Base-by-base conservation (phyloP, 2,888 invertebrate species). In the Amphipoea oculea region DNA sequence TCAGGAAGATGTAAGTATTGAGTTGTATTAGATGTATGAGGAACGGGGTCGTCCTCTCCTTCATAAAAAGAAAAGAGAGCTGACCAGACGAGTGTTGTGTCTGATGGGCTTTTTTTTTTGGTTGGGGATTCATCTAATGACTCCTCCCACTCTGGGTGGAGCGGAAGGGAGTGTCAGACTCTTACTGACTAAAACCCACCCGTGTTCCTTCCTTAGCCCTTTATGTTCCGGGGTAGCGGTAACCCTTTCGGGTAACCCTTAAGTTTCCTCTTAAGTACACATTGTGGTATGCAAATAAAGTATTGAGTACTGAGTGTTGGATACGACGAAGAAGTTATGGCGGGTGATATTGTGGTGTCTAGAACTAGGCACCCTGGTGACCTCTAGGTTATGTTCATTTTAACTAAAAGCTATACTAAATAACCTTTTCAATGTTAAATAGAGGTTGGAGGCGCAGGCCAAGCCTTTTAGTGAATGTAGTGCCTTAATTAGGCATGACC, bases 1-100 rank as follows among this genome's bases (percentile, higher is more conserved):
- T n/a, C 98, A 98, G 87, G 89, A 82, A 57, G 95, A 97, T 57
- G 98, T 98, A 90, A 96, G 95, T 93, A 79, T 73, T 54, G 0
- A n/a, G 9, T 74, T 4, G 3, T 40, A 14, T 17, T 63, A 14
- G 36, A 36, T 23, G 7, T 4, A 40, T 6, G 62, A 29, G 29
- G 62, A 62, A 62, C 62, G 5, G 29, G 14, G 14, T 29, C n/a
- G n/a, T 62, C 29, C 6, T 63, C 7, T 1, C 6, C 0, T 63
- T 7, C 29, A 29, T 17, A 36, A 40, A 40, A 40, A 40, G 17
- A 17, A 29, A 17, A 17, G 62, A 36, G 29, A 36, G 36, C 29
- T 3, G 3, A 63, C 62, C 62, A 36, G 12, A 60, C n/a, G 2
- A 2, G 23, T 57, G 57, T 9, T 57, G 1, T 57, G 11, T 11